Evolutionary conservation across 2,113 vertebrate genomes (phyloP), one percentile per base, ranked within the genome.

Genomic region (Arothron firmamentum): DNA sequence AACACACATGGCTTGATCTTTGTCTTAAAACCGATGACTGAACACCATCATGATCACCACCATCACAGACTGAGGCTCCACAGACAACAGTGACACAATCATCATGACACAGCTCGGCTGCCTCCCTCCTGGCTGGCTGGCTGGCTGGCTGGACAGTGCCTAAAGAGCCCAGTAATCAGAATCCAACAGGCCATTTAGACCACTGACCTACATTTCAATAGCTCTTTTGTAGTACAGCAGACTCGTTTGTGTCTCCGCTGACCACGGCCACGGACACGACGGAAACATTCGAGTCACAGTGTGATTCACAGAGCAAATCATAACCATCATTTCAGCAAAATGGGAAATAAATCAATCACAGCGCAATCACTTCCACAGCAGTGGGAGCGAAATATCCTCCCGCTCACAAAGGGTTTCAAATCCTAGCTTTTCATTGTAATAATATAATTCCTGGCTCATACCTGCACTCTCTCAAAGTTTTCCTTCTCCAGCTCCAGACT

Each of bases 401-500:
- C 19, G 2, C 12, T 10, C 18, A 50, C 19, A 21, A 28, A 28
- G 25, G 25, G 25, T 3, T 28, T 5, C 6, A 5, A 10, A 9
- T 38, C 10, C 34, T 1, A 9, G 34, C 34, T 38, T 38, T 38
- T 38, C 14, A 15, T 43, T 15, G 14, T 12, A 17, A 16, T 15
- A 17, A 45, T 17, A 3, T 3, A 5, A 45, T 14, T n/a, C 47
- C 18, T 25, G 54, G 21, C 54, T 45, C 88, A 52, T 82, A 95
- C 93, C 93, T 95, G 94, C 34, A 86, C 88, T 41, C 93, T 86
- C 85, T 95, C 93, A 77, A 95, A 95, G 92, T 87, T 92, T 73
- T 95, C 94, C 56, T 91, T 92, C 83, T 95, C 94, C 46, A 88
- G 85, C 70, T 92, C 91, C 78, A 94, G 87, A 53, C 92, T 86